These are phyloP conservation scores for Panzeria rudis DNA, from an alignment of 2,888 invertebrate genomes.

Conservation along the genomic window DNA sequence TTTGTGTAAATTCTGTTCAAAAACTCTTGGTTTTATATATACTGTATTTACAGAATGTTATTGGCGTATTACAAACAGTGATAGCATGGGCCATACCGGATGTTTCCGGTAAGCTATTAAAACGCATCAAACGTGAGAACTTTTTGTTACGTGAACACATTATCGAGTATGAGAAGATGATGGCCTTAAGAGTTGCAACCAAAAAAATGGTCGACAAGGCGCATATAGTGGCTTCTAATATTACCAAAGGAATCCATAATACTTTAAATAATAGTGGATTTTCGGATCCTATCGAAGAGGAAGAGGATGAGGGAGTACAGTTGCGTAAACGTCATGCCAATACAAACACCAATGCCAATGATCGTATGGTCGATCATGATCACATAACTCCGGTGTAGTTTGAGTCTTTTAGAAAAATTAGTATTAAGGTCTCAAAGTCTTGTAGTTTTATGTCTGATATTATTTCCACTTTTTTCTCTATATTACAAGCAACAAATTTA, in stretches of 20 bases:
- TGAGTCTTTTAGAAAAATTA: constrained; percentile 12
- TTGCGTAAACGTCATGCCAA: constrained; percentile 67
- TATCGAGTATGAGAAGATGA: constrained; percentile 87
- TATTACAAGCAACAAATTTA: background rate
- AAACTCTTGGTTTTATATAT: too few relatives aligned
- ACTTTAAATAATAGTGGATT: constrained; percentile 47
- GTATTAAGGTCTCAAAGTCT: constrained; percentile 6
- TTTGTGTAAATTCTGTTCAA: too few relatives aligned
- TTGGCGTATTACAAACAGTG: constrained; percentile 88
- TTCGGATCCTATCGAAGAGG: constrained; percentile 65
- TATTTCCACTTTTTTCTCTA: background rate
- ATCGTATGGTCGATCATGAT: constrained; percentile 72
- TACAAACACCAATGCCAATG: constrained; percentile 60
- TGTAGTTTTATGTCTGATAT: constrained; percentile 1
- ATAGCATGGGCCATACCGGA: constrained; percentile 92
- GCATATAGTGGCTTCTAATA: constrained; percentile 47
- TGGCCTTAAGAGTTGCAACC: constrained; percentile 71
- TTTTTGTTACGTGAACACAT: constrained; percentile 90
- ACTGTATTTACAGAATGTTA: constrained; percentile 87
- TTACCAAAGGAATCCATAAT: constrained; percentile 37
- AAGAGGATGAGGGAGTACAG: constrained; percentile 65
- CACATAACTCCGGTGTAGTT: constrained; percentile 77
- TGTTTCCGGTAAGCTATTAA: constrained; percentile 88
- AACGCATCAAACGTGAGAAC: constrained; percentile 89
- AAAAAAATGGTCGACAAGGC: constrained; percentile 65